A percentile compares a stretch with the other conserved stretches of the same genome.
phyloP scores from a whole-genome alignment of 2,797 vertebrate genomes.

The Tokudaia muenninki region DNA sequence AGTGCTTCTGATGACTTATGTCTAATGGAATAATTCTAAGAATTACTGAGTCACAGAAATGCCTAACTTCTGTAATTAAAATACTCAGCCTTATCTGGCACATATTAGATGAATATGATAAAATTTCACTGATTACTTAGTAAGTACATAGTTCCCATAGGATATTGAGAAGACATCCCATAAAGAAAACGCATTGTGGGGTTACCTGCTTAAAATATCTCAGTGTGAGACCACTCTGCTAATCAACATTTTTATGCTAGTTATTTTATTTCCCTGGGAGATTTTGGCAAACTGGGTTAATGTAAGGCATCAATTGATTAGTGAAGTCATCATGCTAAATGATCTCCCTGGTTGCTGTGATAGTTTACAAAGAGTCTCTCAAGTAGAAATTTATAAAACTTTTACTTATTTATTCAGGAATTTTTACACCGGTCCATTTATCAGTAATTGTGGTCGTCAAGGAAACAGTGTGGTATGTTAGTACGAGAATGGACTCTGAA shows the following conservation, averaged over 20 bases:
- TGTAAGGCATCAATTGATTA: constrained; percentile 53
- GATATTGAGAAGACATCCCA: constrained; percentile 1
- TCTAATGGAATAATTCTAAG: background rate
- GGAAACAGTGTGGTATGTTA: background rate
- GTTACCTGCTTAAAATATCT: constrained; percentile 56
- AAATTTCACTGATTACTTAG: constrained; percentile 21
- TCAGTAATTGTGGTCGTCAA: constrained; percentile 9
- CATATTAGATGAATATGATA: background rate
- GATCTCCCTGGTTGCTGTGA: background rate
- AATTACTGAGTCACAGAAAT: constrained; percentile 7
- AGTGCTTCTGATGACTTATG: background rate
- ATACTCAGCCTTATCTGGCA: background rate
- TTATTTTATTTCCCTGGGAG: constrained; percentile 32
- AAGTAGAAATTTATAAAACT: constrained; percentile 5
- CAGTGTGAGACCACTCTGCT: constrained; percentile 16
- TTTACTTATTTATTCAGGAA: background rate
- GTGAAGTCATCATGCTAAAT: constrained; percentile 20
- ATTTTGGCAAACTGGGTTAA: constrained; percentile 13
- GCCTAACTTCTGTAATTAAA: constrained; percentile 49
- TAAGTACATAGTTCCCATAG: background rate
- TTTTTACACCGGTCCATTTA: background rate
- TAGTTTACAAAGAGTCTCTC: background rate
- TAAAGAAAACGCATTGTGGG: background rate
- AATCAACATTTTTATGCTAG: constrained; percentile 50
- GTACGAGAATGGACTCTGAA: background rate